A percentile compares a stretch with the other conserved stretches of the same genome.
phyloP scores from a whole-genome alignment of 2,797 vertebrate species.

The Channa striata region DNA sequence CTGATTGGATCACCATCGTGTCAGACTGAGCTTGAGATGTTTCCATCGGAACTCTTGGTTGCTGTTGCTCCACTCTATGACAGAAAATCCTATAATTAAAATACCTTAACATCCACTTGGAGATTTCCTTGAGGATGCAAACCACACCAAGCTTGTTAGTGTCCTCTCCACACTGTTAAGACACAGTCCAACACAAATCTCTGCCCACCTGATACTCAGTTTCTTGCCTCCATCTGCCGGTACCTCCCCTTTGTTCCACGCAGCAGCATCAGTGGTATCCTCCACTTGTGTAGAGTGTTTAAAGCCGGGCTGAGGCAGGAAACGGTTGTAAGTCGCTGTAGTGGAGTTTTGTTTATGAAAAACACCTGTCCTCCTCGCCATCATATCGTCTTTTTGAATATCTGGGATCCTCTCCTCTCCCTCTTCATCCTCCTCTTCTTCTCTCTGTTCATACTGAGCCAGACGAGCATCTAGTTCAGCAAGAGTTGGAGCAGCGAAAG shows the following conservation, averaged over 20 bases:
- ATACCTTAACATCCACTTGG: constrained; percentile 30
- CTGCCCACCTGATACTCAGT: constrained; percentile 71
- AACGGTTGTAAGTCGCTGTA: constrained; percentile 60
- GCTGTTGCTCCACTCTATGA: constrained; percentile 72
- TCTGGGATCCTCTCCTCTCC: constrained; percentile 79
- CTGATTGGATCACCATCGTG: constrained; percentile 17
- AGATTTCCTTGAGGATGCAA: constrained; percentile 37
- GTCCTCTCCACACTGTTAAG: constrained; percentile 36
- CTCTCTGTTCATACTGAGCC: constrained; percentile 70
- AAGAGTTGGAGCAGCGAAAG: constrained; percentile 31
- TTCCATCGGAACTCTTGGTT: constrained; percentile 56
- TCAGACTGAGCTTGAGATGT: constrained; percentile 49
- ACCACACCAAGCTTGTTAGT: constrained; percentile 62
- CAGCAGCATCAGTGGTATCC: constrained; percentile 52
- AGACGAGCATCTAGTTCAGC: constrained; percentile 77
- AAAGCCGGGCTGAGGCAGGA: constrained; percentile 78
- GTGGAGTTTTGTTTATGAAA: constrained; percentile 79
- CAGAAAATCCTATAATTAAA: constrained; percentile 62
- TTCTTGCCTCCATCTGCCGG: constrained; percentile 54
- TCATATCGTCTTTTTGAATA: constrained; percentile 89
- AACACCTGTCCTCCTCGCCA: constrained; percentile 85
- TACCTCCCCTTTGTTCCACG: constrained; percentile 56
- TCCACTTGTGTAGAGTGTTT: constrained; percentile 53
- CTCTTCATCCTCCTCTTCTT: constrained; percentile 78
- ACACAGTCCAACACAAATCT: constrained; percentile 29